Evolutionary conservation across 2,797 vertebrate species (phyloP).

Genomic region (Microctenopoma steveboyesi): DNA sequence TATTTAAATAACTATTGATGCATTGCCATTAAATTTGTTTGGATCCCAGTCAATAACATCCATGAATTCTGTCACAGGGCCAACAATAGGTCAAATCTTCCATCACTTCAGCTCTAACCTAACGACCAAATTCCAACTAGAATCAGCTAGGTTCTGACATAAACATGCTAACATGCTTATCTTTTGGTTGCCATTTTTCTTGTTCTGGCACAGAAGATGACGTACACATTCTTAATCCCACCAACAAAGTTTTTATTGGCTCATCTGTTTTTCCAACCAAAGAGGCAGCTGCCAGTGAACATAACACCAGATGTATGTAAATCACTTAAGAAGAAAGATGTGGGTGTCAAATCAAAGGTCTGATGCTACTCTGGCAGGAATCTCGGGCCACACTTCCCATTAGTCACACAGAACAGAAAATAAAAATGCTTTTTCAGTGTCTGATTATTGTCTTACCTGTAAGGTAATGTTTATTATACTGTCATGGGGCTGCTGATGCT

Average conservation of each 20-base stretch:
- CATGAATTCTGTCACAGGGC: background rate
- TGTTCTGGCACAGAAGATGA: background rate
- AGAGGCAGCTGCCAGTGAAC: conserved; percentile 1
- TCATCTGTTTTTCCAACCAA: conserved; percentile 3
- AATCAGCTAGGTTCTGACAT: background rate
- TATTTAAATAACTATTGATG: background rate
- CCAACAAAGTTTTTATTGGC: conserved; percentile 1
- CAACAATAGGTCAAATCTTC: background rate
- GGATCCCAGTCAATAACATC: background rate
- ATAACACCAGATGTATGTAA: conserved; percentile 3
- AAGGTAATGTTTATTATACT: background rate
- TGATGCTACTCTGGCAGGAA: background rate
- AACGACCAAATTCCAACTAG: background rate
- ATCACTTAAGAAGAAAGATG: background rate
- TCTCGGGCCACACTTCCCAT: background rate
- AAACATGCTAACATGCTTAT: background rate
- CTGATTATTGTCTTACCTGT: background rate
- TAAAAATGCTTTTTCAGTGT: background rate
- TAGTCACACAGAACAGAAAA: background rate
- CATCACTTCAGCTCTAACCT: background rate
- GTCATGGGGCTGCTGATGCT: background rate
- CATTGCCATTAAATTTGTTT: background rate
- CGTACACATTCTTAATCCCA: background rate
- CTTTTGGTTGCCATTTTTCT: background rate
- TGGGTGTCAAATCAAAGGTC: background rate